Percentiles rank a stretch among this genome's conserved stretches.
Evolutionary conservation across 2,797 vertebrate species (phyloP).

Genomic region (Periparus ater): DNA sequence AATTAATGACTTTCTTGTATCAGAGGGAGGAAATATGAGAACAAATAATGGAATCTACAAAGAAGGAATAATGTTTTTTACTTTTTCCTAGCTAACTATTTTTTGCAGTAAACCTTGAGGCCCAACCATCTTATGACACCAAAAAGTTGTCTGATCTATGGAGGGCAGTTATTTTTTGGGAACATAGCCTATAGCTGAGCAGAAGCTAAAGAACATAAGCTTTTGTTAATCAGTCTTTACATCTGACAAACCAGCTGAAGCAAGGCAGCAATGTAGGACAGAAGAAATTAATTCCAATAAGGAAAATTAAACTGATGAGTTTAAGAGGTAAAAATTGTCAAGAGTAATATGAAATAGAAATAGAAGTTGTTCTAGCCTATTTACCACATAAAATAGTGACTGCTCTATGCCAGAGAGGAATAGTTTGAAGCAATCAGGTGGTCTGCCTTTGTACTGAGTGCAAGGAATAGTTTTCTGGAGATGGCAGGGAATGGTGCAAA

Average conservation of each 20-base stretch:
- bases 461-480: neutral
- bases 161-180: neutral
- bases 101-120: neutral
- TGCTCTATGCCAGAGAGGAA: neutral
- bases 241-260: neutral
- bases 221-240: neutral
- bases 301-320: neutral
- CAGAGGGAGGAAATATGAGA: neutral
- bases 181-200: neutral
- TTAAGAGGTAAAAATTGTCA: neutral
- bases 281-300: neutral
- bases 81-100: neutral
- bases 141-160: neutral
- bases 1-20: neutral
- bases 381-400: neutral
- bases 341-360: neutral
- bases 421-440: neutral
- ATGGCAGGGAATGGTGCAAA: neutral
- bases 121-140: neutral
- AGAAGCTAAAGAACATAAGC: neutral
- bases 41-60: neutral
- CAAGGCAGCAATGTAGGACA: neutral
- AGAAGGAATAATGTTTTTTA: neutral
- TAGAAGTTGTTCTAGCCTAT: neutral
- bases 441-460: neutral